Percentiles rank a stretch among this genome's conserved stretches.
Conservation (phyloP, 2,113 vertebrate genomes). For the Burhinus bistriatus region DNA sequence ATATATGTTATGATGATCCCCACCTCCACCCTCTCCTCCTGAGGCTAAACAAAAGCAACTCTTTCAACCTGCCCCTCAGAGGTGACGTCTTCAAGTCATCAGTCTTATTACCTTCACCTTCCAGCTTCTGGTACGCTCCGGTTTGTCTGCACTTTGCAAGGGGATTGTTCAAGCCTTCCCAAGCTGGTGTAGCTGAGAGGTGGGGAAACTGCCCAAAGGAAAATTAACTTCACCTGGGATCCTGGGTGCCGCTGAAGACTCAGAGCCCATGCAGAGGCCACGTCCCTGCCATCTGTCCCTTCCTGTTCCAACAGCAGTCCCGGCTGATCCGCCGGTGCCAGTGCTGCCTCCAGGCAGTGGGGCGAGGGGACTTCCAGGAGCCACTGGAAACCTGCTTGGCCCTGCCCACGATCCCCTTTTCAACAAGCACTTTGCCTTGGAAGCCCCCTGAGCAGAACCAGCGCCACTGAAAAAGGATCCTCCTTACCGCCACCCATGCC, state of each 20-base stretch:
- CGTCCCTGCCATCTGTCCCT: not conserved
- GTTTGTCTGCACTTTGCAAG: not conserved
- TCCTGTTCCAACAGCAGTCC: not conserved
- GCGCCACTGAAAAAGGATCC: not conserved
- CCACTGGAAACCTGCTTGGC: not conserved
- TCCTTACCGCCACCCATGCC: not conserved
- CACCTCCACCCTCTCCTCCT: not conserved
- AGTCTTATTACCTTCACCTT: not conserved
- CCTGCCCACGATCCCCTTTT: not conserved
- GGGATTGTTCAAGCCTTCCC: not conserved
- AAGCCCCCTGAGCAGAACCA: not conserved
- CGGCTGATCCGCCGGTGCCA: not conserved
- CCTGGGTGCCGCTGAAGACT: not conserved
- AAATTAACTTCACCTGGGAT: not conserved
- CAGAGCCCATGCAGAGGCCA: not conserved
- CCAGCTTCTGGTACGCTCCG: not conserved
- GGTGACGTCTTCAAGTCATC: rapidly evolving
- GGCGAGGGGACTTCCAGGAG: not conserved
- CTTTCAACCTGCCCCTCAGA: not conserved
- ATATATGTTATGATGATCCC: not conserved
- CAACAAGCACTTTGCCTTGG: not conserved
- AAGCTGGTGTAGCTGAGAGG: not conserved
- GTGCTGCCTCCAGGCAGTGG: not conserved
- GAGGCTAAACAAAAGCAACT: not conserved
- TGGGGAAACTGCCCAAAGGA: not conserved